A percentile compares a stretch with the other conserved stretches of the same genome.
phyloP scores from a whole-genome alignment of 2,113 vertebrate genomes.

The Syrrhaptes paradoxus region DNA sequence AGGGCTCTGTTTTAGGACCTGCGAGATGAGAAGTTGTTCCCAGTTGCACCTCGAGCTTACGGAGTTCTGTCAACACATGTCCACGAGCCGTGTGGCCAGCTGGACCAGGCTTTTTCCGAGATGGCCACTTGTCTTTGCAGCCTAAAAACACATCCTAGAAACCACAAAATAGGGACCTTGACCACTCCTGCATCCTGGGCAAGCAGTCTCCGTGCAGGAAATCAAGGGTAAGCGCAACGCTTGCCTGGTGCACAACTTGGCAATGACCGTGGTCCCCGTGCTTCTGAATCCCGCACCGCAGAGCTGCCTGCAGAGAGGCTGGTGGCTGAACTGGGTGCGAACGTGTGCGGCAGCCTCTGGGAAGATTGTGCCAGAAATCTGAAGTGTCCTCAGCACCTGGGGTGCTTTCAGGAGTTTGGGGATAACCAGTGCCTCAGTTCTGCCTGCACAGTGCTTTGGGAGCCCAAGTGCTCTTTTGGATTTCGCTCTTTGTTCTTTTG shows the following conservation, averaged over 20 bases:
- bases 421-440: neutral
- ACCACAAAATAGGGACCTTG: neutral
- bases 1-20: neutral
- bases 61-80: neutral
- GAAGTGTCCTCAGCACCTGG: neutral
- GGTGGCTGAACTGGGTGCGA: neutral
- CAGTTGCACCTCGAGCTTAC: neutral
- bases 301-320: neutral
- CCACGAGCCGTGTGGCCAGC: neutral
- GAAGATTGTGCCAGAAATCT: neutral
- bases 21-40: neutral
- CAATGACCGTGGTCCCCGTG: rapidly evolving
- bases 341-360: rapidly evolving
- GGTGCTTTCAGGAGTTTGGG: neutral
- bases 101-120: neutral
- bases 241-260: rapidly evolving
- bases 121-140: neutral
- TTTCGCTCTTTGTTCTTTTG: neutral
- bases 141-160: neutral
- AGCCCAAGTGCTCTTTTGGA: neutral
- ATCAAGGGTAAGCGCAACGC: neutral
- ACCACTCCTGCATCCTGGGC: neutral
- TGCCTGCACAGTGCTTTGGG: neutral
- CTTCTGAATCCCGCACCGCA: neutral
- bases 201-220: neutral